These are phyloP conservation scores for Coregonus ussuriensis DNA, from an alignment of 2,797 vertebrate species.

Conservation along the genomic window DNA sequence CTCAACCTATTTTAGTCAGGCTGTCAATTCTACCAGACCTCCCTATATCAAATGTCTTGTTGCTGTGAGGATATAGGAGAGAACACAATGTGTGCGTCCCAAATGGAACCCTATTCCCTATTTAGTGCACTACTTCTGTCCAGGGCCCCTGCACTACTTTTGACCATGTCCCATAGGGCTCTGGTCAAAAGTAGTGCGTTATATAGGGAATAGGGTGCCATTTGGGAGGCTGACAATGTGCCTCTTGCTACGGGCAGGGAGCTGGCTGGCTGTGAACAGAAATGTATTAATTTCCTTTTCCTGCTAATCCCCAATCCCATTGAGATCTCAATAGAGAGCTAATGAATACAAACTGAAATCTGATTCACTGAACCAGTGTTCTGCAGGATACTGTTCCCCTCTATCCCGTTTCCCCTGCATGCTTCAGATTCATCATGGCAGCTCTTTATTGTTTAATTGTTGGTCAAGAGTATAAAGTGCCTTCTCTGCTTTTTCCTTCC, in stretches of 20 bases:
- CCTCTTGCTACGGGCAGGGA: conserved; percentile 55
- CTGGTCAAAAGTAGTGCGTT: background rate
- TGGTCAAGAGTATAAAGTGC: background rate
- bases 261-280: conserved; percentile 27
- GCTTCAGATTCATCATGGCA: background rate
- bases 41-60: conserved; percentile 53
- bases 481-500: background rate
- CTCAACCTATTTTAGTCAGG: background rate
- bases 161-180: background rate
- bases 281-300: conserved; percentile 63
- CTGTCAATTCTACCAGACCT: conserved; percentile 57
- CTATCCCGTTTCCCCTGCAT: background rate
- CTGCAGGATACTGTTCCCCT: conserved; percentile 4
- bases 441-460: conserved; percentile 20
- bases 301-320: conserved; percentile 67
- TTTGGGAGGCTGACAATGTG: conserved; percentile 55
- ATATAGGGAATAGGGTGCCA: background rate
- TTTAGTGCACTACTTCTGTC: background rate
- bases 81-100: background rate
- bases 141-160: too few relatives aligned
- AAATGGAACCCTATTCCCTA: background rate
- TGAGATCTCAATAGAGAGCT: conserved; percentile 60
- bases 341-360: conserved; percentile 70
- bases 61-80: conserved; percentile 53
- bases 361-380: conserved; percentile 45